Conservation (phyloP, 1,140 invertebrate species). For the Lethocerus indicus region DNA sequence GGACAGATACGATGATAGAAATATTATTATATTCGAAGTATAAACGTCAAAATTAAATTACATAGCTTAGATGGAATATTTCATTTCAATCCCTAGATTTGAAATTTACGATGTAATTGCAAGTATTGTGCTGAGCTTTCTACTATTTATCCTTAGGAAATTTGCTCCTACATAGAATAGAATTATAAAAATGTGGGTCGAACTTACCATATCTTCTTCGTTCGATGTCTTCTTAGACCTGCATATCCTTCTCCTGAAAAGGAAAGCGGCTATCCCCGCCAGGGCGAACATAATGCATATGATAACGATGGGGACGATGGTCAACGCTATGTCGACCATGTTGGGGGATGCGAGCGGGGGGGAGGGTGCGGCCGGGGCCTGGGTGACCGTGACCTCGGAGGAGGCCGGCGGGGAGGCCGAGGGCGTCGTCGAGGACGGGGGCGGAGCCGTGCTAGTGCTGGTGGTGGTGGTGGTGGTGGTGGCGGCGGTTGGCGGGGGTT, state of each 20-base stretch:
- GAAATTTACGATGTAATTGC: no score
- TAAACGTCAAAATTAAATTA: no score
- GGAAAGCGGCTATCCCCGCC: slow-evolving; percentile 28
- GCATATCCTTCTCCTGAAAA: slow-evolving; percentile 37
- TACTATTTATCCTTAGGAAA: no score
- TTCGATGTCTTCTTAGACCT: slow-evolving; percentile 28
- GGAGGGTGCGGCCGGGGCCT: slow-evolving; percentile 10
- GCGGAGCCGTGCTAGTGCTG: slow-evolving; percentile 11
- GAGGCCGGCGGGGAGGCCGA: slow-evolving; percentile 5
- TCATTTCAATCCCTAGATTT: no score
- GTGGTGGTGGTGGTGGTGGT: neutral
- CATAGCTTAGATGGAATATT: no score
- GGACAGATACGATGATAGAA: no score
- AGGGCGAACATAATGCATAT: slow-evolving; percentile 27
- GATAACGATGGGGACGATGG: slow-evolving; percentile 38
- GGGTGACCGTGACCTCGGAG: neutral
- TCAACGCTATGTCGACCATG: slow-evolving; percentile 29
- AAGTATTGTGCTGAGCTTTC: no score
- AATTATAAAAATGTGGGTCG: neutral
- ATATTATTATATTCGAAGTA: no score
- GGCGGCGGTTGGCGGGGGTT: neutral
- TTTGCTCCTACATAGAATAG: no score
- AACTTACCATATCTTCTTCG: slow-evolving; percentile 37
- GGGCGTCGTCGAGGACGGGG: neutral
- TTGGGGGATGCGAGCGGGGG: slow-evolving; percentile 14